A percentile compares a stretch with the other conserved stretches of the same genome.
Conservation (phyloP, 2,888 invertebrate species). For the Odontothrips loti region DNA sequence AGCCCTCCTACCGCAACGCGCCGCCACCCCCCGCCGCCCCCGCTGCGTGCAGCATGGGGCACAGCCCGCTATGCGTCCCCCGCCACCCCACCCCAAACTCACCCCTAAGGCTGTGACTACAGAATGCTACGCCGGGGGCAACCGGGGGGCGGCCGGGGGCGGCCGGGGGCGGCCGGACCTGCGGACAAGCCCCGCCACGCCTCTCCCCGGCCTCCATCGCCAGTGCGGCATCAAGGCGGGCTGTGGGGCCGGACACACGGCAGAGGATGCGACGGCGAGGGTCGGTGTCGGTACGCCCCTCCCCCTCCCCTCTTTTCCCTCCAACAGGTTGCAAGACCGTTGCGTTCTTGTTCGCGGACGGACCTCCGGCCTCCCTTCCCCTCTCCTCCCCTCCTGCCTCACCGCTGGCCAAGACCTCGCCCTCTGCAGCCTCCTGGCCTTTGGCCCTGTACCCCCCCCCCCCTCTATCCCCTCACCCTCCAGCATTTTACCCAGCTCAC, state of each 20-base stretch:
- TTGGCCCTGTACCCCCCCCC: not conserved
- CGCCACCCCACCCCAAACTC: not conserved
- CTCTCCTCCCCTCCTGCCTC: too few relatives aligned
- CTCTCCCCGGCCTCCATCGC: not conserved
- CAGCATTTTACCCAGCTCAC: not conserved
- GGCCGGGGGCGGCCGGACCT: not conserved
- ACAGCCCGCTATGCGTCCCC: not conserved
- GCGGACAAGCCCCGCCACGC: not conserved
- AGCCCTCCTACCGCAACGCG: not conserved
- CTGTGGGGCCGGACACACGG: too few relatives aligned
- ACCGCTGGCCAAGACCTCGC: not conserved
- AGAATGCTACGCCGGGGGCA: not conserved
- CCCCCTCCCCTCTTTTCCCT: not conserved
- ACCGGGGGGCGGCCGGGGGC: not conserved
- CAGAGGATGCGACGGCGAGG: too few relatives aligned
- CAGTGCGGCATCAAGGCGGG: not conserved
- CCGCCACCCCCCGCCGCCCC: not conserved
- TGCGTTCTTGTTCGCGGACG: too few relatives aligned
- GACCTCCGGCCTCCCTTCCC: too few relatives aligned
- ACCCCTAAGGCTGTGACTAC: not conserved
- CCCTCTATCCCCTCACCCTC: not conserved
- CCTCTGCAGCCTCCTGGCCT: not conserved
- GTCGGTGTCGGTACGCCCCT: not conserved
- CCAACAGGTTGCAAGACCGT: slow-evolving; percentile 7
- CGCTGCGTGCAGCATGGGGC: not conserved